These are phyloP conservation scores for Enteromius fasciolatus DNA, from an alignment of 2,797 vertebrate genomes.

Conservation along the genomic window DNA sequence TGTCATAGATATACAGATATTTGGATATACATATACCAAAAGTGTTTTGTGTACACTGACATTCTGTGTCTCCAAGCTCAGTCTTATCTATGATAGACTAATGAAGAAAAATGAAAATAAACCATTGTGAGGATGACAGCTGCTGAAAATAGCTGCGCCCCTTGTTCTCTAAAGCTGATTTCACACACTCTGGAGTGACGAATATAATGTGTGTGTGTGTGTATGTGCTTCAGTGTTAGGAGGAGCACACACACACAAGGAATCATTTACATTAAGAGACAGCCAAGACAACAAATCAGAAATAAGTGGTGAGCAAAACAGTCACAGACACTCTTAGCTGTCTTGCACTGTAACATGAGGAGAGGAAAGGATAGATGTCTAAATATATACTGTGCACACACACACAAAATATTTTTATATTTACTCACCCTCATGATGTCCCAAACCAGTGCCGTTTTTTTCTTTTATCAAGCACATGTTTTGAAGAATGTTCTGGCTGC, in stretches of 20 bases:
- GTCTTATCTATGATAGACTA: conserved; percentile 56
- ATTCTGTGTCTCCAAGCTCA: conserved; percentile 9
- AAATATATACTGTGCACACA: not conserved
- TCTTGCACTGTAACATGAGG: conserved; percentile 16
- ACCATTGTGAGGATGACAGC: conserved; percentile 65
- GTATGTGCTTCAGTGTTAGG: conserved; percentile 32
- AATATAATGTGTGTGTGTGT: conserved; percentile 67
- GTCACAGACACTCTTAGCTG: conserved; percentile 9
- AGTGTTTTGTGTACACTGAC: conserved; percentile 16
- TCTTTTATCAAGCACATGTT: not conserved
- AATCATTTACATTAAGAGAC: conserved; percentile 75
- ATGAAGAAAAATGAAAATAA: conserved; percentile 61
- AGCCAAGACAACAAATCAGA: conserved; percentile 72
- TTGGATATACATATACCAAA: conserved; percentile 17
- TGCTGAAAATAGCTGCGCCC: conserved; percentile 75
- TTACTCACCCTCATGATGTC: not conserved
- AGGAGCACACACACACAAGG: conserved; percentile 21
- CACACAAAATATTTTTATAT: not conserved
- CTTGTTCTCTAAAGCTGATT: conserved; percentile 72
- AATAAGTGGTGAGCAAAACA: conserved; percentile 58
- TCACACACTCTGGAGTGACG: conserved; percentile 73
- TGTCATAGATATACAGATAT: not conserved
- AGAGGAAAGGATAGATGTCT: not conserved
- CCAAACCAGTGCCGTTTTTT: not conserved
- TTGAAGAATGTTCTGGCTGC: not conserved